Evolutionary conservation across 2,797 vertebrate species (phyloP).

Genomic region (Sparidentex hasta): DNA sequence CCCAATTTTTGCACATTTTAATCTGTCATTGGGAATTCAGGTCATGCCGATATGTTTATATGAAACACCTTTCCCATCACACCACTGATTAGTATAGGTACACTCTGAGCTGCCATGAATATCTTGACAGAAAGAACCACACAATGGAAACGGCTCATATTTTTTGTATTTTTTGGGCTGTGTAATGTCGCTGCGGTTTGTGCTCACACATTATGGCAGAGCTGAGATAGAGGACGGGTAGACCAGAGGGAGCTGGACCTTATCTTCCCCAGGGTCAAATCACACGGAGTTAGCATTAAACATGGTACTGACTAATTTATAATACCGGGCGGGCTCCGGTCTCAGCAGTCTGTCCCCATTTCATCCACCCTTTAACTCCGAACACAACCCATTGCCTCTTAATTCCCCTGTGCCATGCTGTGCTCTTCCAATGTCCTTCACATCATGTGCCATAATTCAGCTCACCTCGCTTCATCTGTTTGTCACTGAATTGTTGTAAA

Average conservation of each 20-base stretch:
- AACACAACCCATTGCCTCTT: conserved; percentile 7
- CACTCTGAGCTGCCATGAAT: conserved; percentile 40
- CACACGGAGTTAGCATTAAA: conserved; percentile 37
- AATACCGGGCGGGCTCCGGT: conserved; percentile 66
- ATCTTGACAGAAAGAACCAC: conserved; percentile 5
- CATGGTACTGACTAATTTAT: conserved; percentile 38
- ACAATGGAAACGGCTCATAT: conserved; percentile 18
- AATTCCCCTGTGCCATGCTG: conserved; percentile 24
- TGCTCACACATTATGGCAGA: conserved; percentile 19
- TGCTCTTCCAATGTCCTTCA: conserved; percentile 36
- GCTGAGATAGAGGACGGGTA: conserved; percentile 18
- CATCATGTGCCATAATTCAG: conserved; percentile 28
- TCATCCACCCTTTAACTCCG: conserved; percentile 43
- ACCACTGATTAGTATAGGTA: conserved; percentile 16
- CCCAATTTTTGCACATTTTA: conserved; percentile 46
- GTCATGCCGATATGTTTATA: conserved; percentile 38
- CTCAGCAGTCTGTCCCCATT: conserved; percentile 39
- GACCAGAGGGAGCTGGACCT: conserved; percentile 7
- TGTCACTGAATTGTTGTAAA: conserved; percentile 22
- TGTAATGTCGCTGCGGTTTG: conserved; percentile 15
- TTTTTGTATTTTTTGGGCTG: conserved; percentile 9
- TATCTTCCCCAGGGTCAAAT: conserved; percentile 29
- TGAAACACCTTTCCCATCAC: conserved; percentile 40
- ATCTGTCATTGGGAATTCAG: conserved; percentile 38
- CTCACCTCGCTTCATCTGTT: conserved; percentile 22